Evolutionary conservation across 2,113 vertebrate genomes (phyloP), one percentile per base, ranked within the genome.

Genomic region (Alligator mississippiensis): DNA sequence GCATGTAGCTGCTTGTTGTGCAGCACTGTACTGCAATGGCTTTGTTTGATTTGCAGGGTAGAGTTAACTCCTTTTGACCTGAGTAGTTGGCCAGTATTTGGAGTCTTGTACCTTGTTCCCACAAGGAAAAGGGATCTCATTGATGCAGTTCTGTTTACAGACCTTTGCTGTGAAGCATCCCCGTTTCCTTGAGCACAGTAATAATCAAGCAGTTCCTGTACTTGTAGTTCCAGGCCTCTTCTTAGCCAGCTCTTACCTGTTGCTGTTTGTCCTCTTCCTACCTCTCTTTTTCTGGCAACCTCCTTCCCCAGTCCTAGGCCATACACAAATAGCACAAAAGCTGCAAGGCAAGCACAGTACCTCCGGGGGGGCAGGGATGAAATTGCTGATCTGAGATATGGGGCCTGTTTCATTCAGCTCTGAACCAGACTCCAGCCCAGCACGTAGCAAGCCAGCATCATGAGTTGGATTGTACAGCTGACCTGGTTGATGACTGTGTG

Each of bases 41-140:
- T 89, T 55, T 1, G 1, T 61, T 38, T 22, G 25, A 4, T 21
- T 77, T 78, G 24, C 57, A 47, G 61, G 25, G 5, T 38, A 4
- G 25, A 77, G 55, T 80, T 80, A 93, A 72, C 85, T 91, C 47
- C 57, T 10, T 82, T 61, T 77, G 60, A 80, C 47, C 72, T 77
- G 77, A 11, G 2, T 77, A 57, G 78, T 27, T 68, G 6, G 55
- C 59, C 72, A 61, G 68, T 0, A 0, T n/a, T 63, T 55, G 77
- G 38, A 25, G 19, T 72, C 90, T 82, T 22, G 30, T 72, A 38
- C 3, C 17, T 10, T 85, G 54, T 77, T 87, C 84, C 28, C 88
- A 24, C 18, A 70, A 84, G 18, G 75, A 34, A 11, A 24, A 86
- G 82, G 13, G 28, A 80, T 77, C 91, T 78, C 47, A 27, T 34